Conservation (phyloP, 2,888 invertebrate genomes). For the Diplazon laetatorius region DNA sequence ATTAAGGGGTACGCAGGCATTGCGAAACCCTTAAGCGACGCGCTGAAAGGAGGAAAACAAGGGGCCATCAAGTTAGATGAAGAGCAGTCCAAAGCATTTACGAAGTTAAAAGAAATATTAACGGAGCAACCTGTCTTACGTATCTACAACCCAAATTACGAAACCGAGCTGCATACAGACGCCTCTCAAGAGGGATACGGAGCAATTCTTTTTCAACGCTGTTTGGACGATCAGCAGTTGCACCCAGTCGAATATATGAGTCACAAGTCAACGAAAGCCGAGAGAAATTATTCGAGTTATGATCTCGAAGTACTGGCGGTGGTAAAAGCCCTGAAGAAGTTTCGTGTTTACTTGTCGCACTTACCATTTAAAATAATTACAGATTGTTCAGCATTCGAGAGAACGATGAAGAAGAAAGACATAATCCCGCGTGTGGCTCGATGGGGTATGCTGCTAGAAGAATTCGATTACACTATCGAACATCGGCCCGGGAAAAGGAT, state of each 20-base stretch:
- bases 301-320: conserved; percentile 69
- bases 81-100: conserved; percentile 43
- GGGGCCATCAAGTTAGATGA: conserved; percentile 55
- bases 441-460: conserved; percentile 65
- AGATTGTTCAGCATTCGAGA: conserved; percentile 64
- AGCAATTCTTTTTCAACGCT: conserved; percentile 70
- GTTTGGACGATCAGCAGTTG: conserved; percentile 60
- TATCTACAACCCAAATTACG: conserved; percentile 49
- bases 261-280: conserved; percentile 68
- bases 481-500: conserved; percentile 67
- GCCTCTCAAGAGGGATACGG: conserved; percentile 67
- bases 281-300: conserved; percentile 70
- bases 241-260: conserved; percentile 71
- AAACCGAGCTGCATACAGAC: conserved; percentile 64
- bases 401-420: conserved; percentile 63
- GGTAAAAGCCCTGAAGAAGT: conserved; percentile 66
- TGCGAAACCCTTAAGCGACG: conserved; percentile 68
- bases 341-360: conserved; percentile 68
- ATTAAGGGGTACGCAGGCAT: conserved; percentile 63
- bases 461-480: conserved; percentile 66
- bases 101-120: conserved; percentile 52
- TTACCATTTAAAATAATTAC: conserved; percentile 70
- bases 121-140: conserved; percentile 49
- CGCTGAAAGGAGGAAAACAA: conserved; percentile 63
- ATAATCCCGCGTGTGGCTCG: conserved; percentile 61